These are phyloP conservation scores for Pelusios castaneus DNA, from an alignment of 2,113 vertebrate genomes.

Conservation along the genomic window DNA sequence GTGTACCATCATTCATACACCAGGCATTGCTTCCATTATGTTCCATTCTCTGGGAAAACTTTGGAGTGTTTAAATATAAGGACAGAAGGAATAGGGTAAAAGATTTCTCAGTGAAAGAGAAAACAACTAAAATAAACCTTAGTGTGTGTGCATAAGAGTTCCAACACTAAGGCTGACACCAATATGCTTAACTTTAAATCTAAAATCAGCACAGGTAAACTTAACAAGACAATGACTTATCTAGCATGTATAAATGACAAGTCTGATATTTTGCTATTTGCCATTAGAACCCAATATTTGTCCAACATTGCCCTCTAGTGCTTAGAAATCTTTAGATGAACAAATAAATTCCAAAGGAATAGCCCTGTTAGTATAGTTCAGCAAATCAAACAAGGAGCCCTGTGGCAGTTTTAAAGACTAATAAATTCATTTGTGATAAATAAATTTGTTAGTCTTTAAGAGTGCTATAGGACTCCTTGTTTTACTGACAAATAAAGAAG, in stretches of 20 bases:
- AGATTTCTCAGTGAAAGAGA: not conserved
- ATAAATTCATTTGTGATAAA: too few relatives aligned
- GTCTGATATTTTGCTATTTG: not conserved
- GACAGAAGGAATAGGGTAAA: not conserved
- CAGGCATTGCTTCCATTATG: not conserved
- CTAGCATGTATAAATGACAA: not conserved
- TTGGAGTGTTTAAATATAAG: not conserved
- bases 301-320: constrained; percentile 68
- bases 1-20: not conserved
- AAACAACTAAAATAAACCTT: not conserved
- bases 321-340: not conserved
- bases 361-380: too few relatives aligned
- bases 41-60: not conserved
- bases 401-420: not conserved
- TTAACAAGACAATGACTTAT: not conserved
- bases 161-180: not conserved
- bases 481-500: not conserved
- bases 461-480: too few relatives aligned
- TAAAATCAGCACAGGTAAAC: not conserved
- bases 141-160: not conserved
- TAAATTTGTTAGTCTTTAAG: too few relatives aligned
- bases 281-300: not conserved
- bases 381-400: too few relatives aligned
- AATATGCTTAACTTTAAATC: not conserved
- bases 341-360: not conserved